phyloP scores from a whole-genome alignment of 2,113 vertebrate genomes.

The Nothobranchius kuhntae region DNA sequence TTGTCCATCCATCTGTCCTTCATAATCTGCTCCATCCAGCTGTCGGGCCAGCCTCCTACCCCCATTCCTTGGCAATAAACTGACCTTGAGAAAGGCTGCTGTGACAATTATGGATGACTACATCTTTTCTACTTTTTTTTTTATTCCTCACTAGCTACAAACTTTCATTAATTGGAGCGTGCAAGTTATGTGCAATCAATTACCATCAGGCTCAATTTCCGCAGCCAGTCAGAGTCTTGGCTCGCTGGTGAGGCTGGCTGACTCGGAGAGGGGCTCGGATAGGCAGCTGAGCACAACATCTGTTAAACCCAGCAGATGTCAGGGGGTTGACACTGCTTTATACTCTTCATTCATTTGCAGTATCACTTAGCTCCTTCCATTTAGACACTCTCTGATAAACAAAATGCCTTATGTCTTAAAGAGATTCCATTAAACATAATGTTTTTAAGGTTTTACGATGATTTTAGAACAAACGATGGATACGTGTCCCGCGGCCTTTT shows the following conservation, averaged over 20 bases:
- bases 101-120: conserved; percentile 60
- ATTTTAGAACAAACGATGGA: conserved; percentile 13
- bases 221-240: conserved; percentile 56
- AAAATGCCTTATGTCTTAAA: conserved; percentile 33
- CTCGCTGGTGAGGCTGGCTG: conserved; percentile 48
- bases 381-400: conserved; percentile 33
- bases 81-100: conserved; percentile 64
- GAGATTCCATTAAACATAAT: conserved; percentile 17
- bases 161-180: conserved; percentile 64
- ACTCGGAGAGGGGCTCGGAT: conserved; percentile 32
- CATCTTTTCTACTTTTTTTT: conserved; percentile 44
- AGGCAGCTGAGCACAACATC: conserved; percentile 41
- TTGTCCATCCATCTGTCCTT: conserved; percentile 32
- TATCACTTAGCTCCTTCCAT: conserved; percentile 24
- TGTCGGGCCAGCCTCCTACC: conserved; percentile 15
- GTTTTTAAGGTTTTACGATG: conserved; percentile 26
- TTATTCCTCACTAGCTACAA: conserved; percentile 41
- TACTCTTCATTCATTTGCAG: conserved; percentile 48
- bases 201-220: conserved; percentile 58
- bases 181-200: conserved; percentile 58
- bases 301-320: conserved; percentile 56
- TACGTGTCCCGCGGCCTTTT: conserved; percentile 8
- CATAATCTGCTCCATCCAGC: conserved; percentile 37
- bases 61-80: conserved; percentile 17
- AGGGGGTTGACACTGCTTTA: conserved; percentile 27